Conservation (phyloP, 2,113 vertebrate genomes). For the Serinus canaria region DNA sequence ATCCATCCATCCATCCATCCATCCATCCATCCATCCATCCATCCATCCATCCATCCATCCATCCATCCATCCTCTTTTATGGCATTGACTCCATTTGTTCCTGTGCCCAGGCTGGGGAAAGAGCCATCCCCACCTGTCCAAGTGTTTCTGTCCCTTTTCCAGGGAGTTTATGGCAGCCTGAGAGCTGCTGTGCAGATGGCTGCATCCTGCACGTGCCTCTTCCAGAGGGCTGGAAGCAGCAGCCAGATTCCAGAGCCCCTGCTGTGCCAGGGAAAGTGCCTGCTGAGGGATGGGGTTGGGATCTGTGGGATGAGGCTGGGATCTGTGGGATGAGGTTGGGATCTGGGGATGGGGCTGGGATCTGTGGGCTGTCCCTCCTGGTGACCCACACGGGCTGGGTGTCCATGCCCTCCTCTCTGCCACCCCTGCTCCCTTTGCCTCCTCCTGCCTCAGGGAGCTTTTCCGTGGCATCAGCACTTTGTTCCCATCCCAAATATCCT, state of each 20-base stretch:
- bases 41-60: too few relatives aligned
- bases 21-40: background rate
- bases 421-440: background rate
- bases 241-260: background rate
- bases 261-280: background rate
- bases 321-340: too few relatives aligned
- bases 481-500: fast-evolving
- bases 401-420: background rate
- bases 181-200: background rate
- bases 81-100: background rate
- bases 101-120: conserved; percentile 1
- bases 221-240: background rate
- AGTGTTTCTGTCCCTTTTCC: conserved; percentile 21
- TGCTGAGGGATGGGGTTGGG: too few relatives aligned
- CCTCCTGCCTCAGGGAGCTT: background rate
- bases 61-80: background rate
- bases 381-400: too few relatives aligned
- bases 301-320: too few relatives aligned
- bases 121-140: conserved; percentile 52
- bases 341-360: too few relatives aligned
- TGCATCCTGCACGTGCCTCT: background rate
- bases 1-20: background rate
- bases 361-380: too few relatives aligned
- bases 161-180: background rate
- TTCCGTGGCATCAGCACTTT: background rate